phyloP scores from a whole-genome alignment of 2,888 invertebrate species.

The Quadroppia sp. region DNA sequence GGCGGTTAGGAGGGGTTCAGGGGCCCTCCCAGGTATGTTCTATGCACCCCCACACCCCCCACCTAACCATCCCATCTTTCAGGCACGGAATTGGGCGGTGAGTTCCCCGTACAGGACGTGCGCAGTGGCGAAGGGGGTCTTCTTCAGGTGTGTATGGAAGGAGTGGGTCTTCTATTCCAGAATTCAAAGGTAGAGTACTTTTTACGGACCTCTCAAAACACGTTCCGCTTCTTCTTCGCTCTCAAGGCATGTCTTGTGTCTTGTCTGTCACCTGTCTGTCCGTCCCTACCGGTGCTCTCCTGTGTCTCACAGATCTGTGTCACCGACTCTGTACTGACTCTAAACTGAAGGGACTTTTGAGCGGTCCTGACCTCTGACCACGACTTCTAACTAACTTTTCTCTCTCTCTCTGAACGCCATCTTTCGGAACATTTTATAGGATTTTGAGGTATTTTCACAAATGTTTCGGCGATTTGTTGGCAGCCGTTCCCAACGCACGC shows the following conservation, averaged over 20 bases:
- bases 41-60: background rate
- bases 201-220: background rate
- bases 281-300: no score
- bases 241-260: background rate
- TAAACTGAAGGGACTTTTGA: no score
- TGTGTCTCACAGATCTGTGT: no score
- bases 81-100: conserved; percentile 63
- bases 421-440: no score
- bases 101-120: conserved; percentile 98
- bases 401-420: no score
- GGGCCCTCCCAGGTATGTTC: conserved; percentile 54
- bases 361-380: no score
- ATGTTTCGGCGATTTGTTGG: no score
- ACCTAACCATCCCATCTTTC: background rate
- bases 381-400: no score
- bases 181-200: conserved; percentile 86
- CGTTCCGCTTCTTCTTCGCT: conserved; percentile 9
- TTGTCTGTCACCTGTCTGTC: no score
- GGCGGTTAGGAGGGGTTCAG: conserved; percentile 64
- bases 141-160: conserved; percentile 94
- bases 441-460: no score
- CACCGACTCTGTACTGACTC: no score
- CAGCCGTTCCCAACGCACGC: no score
- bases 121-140: conserved; percentile 94
- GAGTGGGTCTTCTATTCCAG: conserved; percentile 96